Conservation (phyloP, 2,888 invertebrate genomes). For the Plagodis dolabraria region DNA sequence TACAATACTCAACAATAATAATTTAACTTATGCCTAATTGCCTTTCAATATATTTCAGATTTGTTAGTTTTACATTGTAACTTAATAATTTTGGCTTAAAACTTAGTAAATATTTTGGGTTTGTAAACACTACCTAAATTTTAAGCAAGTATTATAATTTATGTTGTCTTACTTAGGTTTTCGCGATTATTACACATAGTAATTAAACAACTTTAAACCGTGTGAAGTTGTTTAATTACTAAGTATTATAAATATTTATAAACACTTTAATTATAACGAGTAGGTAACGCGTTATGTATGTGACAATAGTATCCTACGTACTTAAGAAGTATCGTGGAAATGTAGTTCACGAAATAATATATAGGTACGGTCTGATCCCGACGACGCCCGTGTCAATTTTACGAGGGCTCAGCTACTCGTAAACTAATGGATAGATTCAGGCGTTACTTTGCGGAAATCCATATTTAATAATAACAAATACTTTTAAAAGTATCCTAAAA, state of each 20-base stretch:
- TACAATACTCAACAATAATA: constrained; percentile 14
- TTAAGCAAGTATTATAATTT: background rate
- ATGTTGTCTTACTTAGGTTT: no score
- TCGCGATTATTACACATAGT: no score
- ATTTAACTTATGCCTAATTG: constrained; percentile 11
- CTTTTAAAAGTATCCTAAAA: no score
- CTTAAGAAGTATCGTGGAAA: constrained; percentile 1
- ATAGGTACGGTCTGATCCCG: constrained; percentile 6
- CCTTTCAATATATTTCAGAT: constrained; percentile 3
- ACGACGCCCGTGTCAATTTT: constrained; percentile 14
- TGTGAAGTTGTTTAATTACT: no score
- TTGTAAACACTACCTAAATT: background rate
- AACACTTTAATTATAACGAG: no score
- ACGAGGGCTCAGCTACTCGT: constrained; percentile 22
- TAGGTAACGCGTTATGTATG: no score
- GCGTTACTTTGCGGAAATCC: no score
- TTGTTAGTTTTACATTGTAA: background rate
- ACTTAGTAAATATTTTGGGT: background rate
- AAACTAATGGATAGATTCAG: no score
- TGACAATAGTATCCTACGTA: no score
- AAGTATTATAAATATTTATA: no score
- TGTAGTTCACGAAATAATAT: constrained; percentile 13
- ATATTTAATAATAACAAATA: no score
- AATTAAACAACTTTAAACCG: no score
- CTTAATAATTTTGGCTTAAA: background rate